A percentile compares a stretch with the other conserved stretches of the same genome.
Evolutionary conservation across 2,888 invertebrate genomes (phyloP).

Genomic region (Synergus itoensis): DNA sequence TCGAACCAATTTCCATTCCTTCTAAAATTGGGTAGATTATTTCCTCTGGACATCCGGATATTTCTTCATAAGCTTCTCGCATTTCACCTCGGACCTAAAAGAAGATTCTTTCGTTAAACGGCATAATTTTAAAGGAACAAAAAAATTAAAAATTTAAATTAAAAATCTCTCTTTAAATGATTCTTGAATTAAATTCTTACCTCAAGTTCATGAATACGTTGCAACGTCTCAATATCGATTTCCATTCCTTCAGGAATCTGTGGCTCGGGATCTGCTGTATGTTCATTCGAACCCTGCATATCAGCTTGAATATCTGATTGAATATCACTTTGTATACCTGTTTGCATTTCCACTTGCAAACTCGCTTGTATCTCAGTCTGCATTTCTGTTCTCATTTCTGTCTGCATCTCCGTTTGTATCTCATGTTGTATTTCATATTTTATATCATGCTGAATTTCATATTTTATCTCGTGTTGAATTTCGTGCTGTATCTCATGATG

Average conservation of each 20-base stretch:
- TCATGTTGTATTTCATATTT: slow-evolving; percentile 41
- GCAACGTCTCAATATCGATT: slow-evolving; percentile 74
- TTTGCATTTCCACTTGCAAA: slow-evolving; percentile 46
- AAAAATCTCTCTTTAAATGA: slow-evolving; percentile 20
- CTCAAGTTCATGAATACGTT: slow-evolving; percentile 75
- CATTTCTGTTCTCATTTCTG: background rate
- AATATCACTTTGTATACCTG: slow-evolving; percentile 52
- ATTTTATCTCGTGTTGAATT: background rate
- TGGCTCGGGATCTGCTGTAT: slow-evolving; percentile 65
- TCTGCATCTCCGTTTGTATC: background rate
- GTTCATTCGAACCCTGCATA: slow-evolving; percentile 58
- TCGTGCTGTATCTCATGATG: slow-evolving; percentile 11
- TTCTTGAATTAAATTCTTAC: slow-evolving; percentile 52
- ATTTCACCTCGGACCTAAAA: slow-evolving; percentile 74
- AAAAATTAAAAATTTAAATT: background rate
- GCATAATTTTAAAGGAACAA: background rate
- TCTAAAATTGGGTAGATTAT: slow-evolving; percentile 75
- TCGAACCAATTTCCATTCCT: slow-evolving; percentile 73
- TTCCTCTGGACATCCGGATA: slow-evolving; percentile 74
- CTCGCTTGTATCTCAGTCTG: slow-evolving; percentile 10
- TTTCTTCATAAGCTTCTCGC: slow-evolving; percentile 75
- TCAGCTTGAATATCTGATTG: slow-evolving; percentile 52
- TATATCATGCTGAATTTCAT: slow-evolving; percentile 21
- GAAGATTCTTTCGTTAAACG: slow-evolving; percentile 33
- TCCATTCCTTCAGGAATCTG: slow-evolving; percentile 75